phyloP scores from a whole-genome alignment of 2,797 vertebrate genomes.

The Anas capensis region DNA sequence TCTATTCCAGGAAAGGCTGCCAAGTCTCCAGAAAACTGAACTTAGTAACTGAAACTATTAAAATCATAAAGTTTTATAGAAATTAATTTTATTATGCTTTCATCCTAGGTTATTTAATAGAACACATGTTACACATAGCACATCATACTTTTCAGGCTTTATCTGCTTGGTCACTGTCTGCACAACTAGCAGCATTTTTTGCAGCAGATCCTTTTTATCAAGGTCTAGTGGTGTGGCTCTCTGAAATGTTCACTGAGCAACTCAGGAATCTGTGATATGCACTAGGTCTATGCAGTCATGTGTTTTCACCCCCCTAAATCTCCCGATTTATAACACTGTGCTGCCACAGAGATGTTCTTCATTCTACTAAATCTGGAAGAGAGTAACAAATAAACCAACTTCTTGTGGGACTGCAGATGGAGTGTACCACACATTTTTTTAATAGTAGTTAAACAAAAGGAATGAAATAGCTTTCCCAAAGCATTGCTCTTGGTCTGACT shows the following conservation, averaged over 20 bases:
- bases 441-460: background rate
- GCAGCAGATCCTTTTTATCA: rapidly evolving
- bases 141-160: background rate
- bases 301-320: background rate
- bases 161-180: background rate
- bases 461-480: background rate
- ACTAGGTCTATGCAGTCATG: rapidly evolving
- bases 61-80: constrained; percentile 59
- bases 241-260: rapidly evolving
- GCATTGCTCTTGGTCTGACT: background rate
- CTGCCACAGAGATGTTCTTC: background rate
- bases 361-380: rapidly evolving
- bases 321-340: no score
- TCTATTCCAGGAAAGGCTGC: constrained; percentile 43
- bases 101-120: constrained; percentile 1
- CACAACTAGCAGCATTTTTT: background rate
- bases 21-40: constrained; percentile 42
- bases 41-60: constrained; percentile 53
- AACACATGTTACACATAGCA: background rate
- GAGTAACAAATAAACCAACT: background rate
- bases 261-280: rapidly evolving
- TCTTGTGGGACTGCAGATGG: background rate
- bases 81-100: constrained; percentile 38
- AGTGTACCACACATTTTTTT: rapidly evolving
- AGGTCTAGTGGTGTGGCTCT: background rate